Evolutionary conservation across 2,888 invertebrate genomes (phyloP).

Genomic region (Xestia c-nigrum): DNA sequence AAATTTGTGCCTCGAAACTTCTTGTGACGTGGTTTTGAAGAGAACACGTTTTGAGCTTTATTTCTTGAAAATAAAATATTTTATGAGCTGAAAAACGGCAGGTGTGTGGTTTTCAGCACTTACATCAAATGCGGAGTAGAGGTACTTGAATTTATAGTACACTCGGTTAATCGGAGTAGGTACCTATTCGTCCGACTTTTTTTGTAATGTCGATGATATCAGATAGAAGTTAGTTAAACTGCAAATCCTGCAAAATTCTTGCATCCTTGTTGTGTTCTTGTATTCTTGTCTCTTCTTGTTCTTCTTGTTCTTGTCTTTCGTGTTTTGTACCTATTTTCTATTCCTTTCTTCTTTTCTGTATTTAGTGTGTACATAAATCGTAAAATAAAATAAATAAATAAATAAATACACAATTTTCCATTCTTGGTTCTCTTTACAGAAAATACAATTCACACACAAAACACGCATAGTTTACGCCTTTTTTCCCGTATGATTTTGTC

Average conservation of each 20-base stretch:
- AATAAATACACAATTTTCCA: too few species aligned
- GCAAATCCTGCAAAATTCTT: background rate
- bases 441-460: background rate
- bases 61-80: background rate
- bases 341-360: too few species aligned
- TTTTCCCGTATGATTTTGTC: background rate
- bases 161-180: background rate
- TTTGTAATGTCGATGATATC: background rate
- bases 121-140: constrained; percentile 10
- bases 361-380: too few species aligned
- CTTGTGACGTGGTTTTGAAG: background rate
- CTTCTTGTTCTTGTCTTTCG: too few species aligned
- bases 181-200: background rate
- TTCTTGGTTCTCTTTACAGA: background rate
- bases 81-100: background rate
- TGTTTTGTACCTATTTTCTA: too few species aligned
- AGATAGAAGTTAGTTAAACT: background rate
- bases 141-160: background rate
- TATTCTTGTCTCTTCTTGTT: too few species aligned
- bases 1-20: background rate
- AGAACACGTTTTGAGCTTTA: background rate
- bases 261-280: too few species aligned
- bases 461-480: background rate
- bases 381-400: too few species aligned
- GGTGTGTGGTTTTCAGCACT: background rate